Percentiles rank a stretch among this genome's conserved stretches.
Evolutionary conservation across 2,888 invertebrate species (phyloP).

Genomic region (Lobophora halterata): DNA sequence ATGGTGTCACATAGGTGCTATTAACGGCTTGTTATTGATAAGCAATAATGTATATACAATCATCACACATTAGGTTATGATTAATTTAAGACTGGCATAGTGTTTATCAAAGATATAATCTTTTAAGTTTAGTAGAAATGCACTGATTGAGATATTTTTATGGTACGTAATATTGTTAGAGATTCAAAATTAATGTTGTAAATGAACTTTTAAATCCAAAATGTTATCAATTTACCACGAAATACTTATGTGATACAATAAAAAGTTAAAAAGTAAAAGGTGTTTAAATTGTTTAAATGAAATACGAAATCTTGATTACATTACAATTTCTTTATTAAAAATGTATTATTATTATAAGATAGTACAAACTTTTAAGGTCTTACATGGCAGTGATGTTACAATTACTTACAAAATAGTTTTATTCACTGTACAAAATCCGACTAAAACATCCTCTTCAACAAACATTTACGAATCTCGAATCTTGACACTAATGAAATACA

Average conservation of each 20-base stretch:
- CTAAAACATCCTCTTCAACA: constrained; percentile 44
- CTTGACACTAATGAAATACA: constrained; percentile 56
- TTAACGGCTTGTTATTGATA: constrained; percentile 60
- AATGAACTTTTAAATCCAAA: constrained; percentile 36
- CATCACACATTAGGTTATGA: constrained; percentile 40
- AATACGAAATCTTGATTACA: constrained; percentile 41
- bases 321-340: constrained; percentile 70
- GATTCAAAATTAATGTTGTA: constrained; percentile 32
- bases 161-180: constrained; percentile 52
- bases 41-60: constrained; percentile 43
- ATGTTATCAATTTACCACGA: constrained; percentile 29
- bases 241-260: constrained; percentile 45
- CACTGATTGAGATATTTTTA: constrained; percentile 28
- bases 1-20: constrained; percentile 64
- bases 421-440: constrained; percentile 61
- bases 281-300: constrained; percentile 13
- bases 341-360: constrained; percentile 73
- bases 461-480: constrained; percentile 31
- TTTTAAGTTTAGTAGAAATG: not conserved
- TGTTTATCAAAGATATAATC: constrained; percentile 24
- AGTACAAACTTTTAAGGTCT: constrained; percentile 79
- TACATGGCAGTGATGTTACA: constrained; percentile 79
- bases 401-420: constrained; percentile 61
- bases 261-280: constrained; percentile 36
- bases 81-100: constrained; percentile 45